Conservation (phyloP, 2,113 vertebrate species). For the Phasianus colchicus region DNA sequence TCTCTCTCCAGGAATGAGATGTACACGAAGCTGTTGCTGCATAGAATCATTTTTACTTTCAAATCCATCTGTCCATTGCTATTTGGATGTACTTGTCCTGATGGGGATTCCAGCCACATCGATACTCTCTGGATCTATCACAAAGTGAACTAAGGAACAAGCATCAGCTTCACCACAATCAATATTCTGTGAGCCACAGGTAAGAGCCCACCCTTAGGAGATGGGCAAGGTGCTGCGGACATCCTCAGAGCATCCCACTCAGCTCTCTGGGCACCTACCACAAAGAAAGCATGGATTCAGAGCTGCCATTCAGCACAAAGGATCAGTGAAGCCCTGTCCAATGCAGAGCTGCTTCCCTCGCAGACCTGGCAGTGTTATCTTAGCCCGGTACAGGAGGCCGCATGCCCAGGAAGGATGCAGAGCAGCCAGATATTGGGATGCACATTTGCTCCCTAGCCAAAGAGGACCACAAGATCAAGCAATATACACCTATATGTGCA, state of each 20-base stretch:
- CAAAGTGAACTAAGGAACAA: neutral
- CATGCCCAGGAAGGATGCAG: accelerated
- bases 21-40: neutral
- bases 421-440: neutral
- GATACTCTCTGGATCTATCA: accelerated
- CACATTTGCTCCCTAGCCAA: neutral
- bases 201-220: neutral
- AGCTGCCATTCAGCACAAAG: neutral
- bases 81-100: neutral
- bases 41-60: neutral
- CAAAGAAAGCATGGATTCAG: neutral
- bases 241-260: neutral
- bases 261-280: neutral
- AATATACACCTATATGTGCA: neutral
- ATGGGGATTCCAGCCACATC: neutral
- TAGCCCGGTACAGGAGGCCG: neutral
- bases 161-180: neutral
- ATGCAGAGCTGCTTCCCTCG: neutral
- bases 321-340: neutral
- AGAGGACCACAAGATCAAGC: neutral
- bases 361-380: neutral
- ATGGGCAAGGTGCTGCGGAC: neutral
- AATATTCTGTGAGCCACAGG: neutral
- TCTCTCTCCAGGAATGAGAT: neutral
- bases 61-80: neutral